Conservation (phyloP, 2,888 invertebrate species). For the Euzetes globulus region DNA sequence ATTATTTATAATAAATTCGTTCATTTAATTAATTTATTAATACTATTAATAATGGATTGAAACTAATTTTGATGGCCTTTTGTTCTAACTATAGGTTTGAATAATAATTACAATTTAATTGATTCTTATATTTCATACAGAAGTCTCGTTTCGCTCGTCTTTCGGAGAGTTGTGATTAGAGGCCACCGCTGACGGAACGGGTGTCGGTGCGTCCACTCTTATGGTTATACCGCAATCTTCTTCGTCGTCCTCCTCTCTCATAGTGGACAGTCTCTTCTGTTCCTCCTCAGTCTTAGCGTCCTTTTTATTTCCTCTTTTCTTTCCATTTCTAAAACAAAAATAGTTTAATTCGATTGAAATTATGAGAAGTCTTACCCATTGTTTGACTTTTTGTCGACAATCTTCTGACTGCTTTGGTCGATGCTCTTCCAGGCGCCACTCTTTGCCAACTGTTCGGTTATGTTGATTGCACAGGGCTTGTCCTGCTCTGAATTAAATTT, state of each 20-base stretch:
- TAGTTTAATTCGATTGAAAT: background rate
- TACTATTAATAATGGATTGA: no score
- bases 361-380: background rate
- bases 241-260: constrained; percentile 78
- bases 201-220: constrained; percentile 43
- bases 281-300: constrained; percentile 55
- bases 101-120: background rate
- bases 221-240: constrained; percentile 52
- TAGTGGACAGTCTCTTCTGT: constrained; percentile 64
- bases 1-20: no score
- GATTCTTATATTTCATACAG: constrained; percentile 30
- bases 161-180: constrained; percentile 36
- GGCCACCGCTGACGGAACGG: constrained; percentile 35
- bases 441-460: constrained; percentile 87
- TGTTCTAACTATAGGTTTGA: no score
- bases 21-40: no score
- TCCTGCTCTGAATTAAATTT: constrained; percentile 44
- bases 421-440: constrained; percentile 76
- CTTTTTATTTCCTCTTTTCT: constrained; percentile 63
- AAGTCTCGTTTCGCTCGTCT: constrained; percentile 36
- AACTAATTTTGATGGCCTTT: no score
- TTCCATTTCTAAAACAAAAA: constrained; percentile 35
- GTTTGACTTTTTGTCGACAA: constrained; percentile 52
- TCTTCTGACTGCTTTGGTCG: constrained; percentile 56
- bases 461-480: constrained; percentile 59